Evolutionary conservation across 2,797 vertebrate genomes (phyloP).

Genomic region (Apodemus agrarius): DNA sequence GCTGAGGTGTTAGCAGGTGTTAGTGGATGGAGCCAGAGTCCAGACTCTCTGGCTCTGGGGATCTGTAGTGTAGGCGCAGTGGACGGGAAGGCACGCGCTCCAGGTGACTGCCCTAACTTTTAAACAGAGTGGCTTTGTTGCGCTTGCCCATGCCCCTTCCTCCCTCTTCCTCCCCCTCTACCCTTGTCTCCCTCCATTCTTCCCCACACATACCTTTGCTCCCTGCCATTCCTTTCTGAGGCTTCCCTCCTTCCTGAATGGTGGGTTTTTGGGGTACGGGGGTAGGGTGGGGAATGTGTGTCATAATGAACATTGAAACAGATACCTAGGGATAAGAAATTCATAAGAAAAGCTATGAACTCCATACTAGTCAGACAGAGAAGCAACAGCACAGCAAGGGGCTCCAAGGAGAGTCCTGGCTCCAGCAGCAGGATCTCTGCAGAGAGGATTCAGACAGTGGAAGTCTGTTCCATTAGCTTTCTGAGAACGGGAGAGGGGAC

Average conservation of each 20-base stretch:
- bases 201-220: background rate
- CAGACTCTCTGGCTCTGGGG: background rate
- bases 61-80: background rate
- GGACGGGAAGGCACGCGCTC: background rate
- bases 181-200: too few relatives aligned
- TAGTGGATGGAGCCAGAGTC: background rate
- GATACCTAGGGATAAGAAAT: background rate
- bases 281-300: background rate
- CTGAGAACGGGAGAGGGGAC: background rate
- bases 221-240: background rate
- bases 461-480: background rate
- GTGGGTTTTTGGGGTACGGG: background rate
- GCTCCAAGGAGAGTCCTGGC: background rate
- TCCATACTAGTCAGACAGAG: background rate
- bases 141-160: background rate
- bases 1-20: constrained; percentile 56
- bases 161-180: background rate
- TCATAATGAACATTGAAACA: too few relatives aligned
- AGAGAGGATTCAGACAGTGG: background rate
- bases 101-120: background rate
- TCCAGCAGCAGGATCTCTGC: background rate
- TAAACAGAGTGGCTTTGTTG: background rate
- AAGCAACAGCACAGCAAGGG: background rate
- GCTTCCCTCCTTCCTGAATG: background rate
- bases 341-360: background rate